Conservation (phyloP, 35 echinoderm and acorn worm genomes). For the Apostichopus japonicus region DNA sequence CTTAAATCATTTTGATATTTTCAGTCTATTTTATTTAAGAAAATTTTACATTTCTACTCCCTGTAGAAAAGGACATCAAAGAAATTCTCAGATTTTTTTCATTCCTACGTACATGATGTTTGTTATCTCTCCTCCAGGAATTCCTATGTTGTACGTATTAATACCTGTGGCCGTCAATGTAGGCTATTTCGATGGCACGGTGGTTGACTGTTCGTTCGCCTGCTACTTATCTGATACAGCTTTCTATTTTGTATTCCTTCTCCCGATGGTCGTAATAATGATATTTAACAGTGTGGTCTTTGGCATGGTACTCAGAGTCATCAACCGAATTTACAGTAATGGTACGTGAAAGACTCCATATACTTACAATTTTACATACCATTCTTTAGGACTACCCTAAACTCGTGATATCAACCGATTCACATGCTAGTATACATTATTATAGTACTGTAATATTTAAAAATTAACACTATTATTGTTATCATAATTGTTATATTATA, state of each 20-base stretch:
- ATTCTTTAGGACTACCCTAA: too few species aligned
- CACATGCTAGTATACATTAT: too few species aligned
- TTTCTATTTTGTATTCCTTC: conserved; percentile 79
- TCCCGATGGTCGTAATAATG: conserved; percentile 90
- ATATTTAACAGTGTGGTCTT: conserved; percentile 93
- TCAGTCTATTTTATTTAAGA: too few species aligned
- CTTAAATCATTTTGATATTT: too few species aligned
- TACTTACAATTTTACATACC: too few species aligned
- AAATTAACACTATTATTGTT: background rate
- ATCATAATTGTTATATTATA: background rate
- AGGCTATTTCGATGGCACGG: conserved; percentile 57
- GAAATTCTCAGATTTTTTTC: background rate
- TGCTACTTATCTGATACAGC: conserved; percentile 71
- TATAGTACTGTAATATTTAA: too few species aligned
- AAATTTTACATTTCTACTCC: too few species aligned
- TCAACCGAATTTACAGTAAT: conserved; percentile 72
- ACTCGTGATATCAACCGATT: too few species aligned
- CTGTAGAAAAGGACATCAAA: too few species aligned
- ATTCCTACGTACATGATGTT: background rate
- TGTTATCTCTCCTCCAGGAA: conserved; percentile 24
- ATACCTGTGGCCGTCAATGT: conserved; percentile 52
- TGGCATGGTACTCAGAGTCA: conserved; percentile 84
- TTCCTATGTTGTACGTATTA: conserved; percentile 42
- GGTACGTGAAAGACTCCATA: conserved; percentile 50
- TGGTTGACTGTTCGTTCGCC: conserved; percentile 55